phyloP scores from a whole-genome alignment of 2,888 invertebrate species.

The Molorchus minor region DNA sequence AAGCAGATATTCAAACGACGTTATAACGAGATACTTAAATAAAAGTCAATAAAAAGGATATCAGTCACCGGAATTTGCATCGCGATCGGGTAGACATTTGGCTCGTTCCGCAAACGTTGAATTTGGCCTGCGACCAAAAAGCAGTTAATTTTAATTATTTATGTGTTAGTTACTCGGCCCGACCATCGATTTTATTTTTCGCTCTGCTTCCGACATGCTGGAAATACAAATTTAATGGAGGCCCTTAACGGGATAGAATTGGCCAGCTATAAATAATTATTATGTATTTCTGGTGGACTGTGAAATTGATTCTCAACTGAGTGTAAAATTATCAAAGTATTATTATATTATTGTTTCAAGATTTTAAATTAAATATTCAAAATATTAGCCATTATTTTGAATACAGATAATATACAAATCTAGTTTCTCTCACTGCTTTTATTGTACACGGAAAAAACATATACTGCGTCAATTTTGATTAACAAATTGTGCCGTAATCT shows the following conservation, averaged over 20 bases:
- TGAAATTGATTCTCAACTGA: slow-evolving; percentile 5
- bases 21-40: no score
- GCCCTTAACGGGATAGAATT: slow-evolving; percentile 10
- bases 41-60: no score
- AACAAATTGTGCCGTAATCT: no score
- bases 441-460: no score
- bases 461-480: no score
- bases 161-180: slow-evolving; percentile 41
- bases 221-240: slow-evolving; percentile 18
- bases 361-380: no score
- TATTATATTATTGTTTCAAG: no score
- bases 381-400: no score
- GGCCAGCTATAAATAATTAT: slow-evolving; percentile 5
- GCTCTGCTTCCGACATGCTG: slow-evolving; percentile 12
- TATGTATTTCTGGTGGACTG: not conserved
- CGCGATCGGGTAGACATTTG: slow-evolving; percentile 24
- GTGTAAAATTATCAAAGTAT: no score
- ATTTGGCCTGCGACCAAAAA: slow-evolving; percentile 38
- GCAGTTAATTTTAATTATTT: slow-evolving; percentile 49
- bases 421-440: no score
- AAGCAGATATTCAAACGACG: no score
- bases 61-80: slow-evolving; percentile 17
- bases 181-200: slow-evolving; percentile 26
- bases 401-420: no score
- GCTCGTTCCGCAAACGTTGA: slow-evolving; percentile 7